Evolutionary conservation across 1,140 invertebrate species (phyloP), one percentile per base, ranked within the genome.

Genomic region (Pachyrhynchus sulphureomaculatus): DNA sequence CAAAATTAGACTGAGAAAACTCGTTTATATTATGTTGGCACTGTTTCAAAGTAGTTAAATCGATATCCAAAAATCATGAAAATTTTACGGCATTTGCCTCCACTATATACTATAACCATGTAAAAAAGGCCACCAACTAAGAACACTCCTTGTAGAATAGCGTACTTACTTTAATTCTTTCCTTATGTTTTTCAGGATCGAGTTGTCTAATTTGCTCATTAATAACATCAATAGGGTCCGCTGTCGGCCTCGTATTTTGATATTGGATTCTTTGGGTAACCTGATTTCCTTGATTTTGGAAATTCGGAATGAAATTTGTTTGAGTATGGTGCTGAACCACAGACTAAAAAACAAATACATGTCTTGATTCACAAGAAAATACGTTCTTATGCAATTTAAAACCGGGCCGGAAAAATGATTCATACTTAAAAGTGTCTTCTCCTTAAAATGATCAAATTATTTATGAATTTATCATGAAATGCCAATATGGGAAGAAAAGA

Each of bases 141-240:
- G n/a, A n/a, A n/a, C n/a, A n/a, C n/a, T n/a, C n/a, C n/a, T n/a
- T n/a, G n/a, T n/a, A n/a, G n/a, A n/a, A n/a, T n/a, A n/a, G n/a
- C 9, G n/a, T 17, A 44, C 26, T 45, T 51, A 60, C 57, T 59
- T 81, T 82, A 8, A 83, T 65, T 66, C 79, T 79, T 65, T 87
- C 81, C 4, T 84, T 82, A 65, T 87, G 81, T 68, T 87, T 85
- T 69, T 86, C 83, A 29, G 83, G 72, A 63, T 73, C 74, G 34
- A 66, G 49, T 32, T 79, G 76, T 13, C 76, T 63, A 8, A 78
- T 75, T 44, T 81, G 78, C 52, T 76, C 71, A 51, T 80, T 73
- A n/a, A 69, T 69, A 4, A 57, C 54, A 3, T 53, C 39, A 33
- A 69, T 79, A 71, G 47, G 62, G 68, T 69, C 62, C 62, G 72